These are phyloP conservation scores for Bubo blakistoni DNA, from an alignment of 2,113 vertebrate genomes.

Conservation along the genomic window DNA sequence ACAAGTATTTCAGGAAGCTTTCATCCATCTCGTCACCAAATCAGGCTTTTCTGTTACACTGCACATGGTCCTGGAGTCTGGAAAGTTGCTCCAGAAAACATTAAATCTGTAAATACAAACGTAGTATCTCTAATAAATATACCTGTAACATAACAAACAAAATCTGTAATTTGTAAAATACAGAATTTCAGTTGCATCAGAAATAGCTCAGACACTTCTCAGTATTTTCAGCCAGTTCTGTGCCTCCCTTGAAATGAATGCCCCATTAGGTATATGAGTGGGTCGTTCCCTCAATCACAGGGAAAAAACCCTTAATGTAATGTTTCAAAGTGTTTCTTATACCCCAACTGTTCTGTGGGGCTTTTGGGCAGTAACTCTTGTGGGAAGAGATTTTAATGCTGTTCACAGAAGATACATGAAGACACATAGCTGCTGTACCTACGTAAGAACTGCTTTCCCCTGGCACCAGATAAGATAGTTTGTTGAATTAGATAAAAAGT, in stretches of 20 bases:
- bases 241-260: neutral
- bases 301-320: neutral
- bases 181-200: neutral
- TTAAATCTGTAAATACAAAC: neutral
- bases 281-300: neutral
- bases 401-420: neutral
- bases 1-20: neutral
- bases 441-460: neutral
- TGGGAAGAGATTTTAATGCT: neutral
- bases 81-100: neutral
- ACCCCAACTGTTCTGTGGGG: neutral
- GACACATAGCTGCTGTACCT: neutral
- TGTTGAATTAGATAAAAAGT: neutral
- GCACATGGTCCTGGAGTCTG: neutral
- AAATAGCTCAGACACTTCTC: neutral
- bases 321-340: neutral
- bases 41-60: neutral
- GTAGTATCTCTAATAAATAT: neutral
- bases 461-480: conserved; percentile 10
- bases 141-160: neutral
- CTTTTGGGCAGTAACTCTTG: neutral
- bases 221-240: neutral
- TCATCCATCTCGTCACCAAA: neutral
- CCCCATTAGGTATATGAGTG: neutral
- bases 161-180: neutral